Evolutionary conservation across 2,888 invertebrate species (phyloP), one percentile per base, ranked within the genome.

Genomic region (Hipparchia sbordonii): DNA sequence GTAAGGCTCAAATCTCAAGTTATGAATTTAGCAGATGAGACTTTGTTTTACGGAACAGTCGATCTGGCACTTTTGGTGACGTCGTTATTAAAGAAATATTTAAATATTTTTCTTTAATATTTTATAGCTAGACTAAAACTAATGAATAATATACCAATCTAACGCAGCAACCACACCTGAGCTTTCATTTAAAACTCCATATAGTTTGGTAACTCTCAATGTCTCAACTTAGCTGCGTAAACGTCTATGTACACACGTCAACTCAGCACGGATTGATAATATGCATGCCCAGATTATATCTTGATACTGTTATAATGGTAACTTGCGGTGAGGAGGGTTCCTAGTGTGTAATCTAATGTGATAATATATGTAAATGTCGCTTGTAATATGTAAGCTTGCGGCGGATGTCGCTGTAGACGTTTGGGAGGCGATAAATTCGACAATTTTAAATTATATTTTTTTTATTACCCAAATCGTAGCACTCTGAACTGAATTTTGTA

Each of bases 211-310:
- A 80, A 52, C 33, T 79, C 56, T 82, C 74, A 74, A 78, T 81
- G 82, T 81, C 81, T 78, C 79, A 75, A 79, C 71, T 66, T 80
- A 79, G 80, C 72, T 77, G 77, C 78, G 79, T 74, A 74, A 76
- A 59, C 75, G 71, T 74, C 69, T 75, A 70, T 74, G 72, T 78
- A 73, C 74, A 79, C 77, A 75, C 65, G 74, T 75, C 73, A 72
- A 75, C 74, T 73, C 76, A 75, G 80, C 77, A 80, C 81, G 78
- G 80, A 80, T 79, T 81, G 80, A 84, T 84, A 87, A 60, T 60
- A 60, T 89, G 90, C 90, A 90, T 90, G 90, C 88, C 89, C 89
- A 87, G 88, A 89, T 87, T 84, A 80, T 77, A 79, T 60, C 39
- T 12, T 12, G 59, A 12, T 39, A 60, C 74, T 78, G 76, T 78